Base-by-base conservation (phyloP, 1,140 invertebrate species). In the Monomorium pharaonis region DNA sequence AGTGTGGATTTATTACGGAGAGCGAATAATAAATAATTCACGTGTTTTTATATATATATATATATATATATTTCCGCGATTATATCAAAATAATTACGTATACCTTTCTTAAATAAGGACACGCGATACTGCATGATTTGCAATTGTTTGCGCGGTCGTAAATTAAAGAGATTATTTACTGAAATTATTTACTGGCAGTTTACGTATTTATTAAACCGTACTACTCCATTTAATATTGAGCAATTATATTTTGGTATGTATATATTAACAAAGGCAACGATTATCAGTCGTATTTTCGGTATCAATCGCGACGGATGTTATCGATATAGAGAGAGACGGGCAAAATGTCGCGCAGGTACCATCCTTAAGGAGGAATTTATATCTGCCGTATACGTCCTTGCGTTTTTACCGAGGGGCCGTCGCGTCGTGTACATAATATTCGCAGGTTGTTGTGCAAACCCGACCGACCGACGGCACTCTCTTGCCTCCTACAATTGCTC, bases 401-500 rank as follows among this genome's bases (percentile, higher is more conserved):
- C 76, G 65, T 88, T 86, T 83, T 76, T 85, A 69, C 60, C 44
- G 47, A 37, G 47, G 27, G 65, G 75, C 6, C 58, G 30, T 24
- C 67, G 83, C 44, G 42, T 49, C 54, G 69, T 18, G 75, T 60
- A 33, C 42, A 65, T 33, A 74, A 51, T 30, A 33, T 47, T 88
- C 10, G 74, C 33, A 60, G 77, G 24, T 62, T 62, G 60, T 89
- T 89, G 88, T 89, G 77, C 87, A 89, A 89, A 88, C 21, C 30
- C 33, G 47, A 84, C 37, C 33, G 47, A 84, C 37, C 69, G 84
- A 86, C 74, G 14, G 54, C 49, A 21, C 58, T 88, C 78, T 89
- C 86, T 58, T 70, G 14, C 84, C 84, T 86, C 65, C 84, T 83
- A 78, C 77, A 75, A 89, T 88, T 89, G 84, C 88, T 88, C 88